A percentile compares a stretch with the other conserved stretches of the same genome.
phyloP scores from a whole-genome alignment of 2,113 vertebrate genomes.

The Heteronetta atricapilla region DNA sequence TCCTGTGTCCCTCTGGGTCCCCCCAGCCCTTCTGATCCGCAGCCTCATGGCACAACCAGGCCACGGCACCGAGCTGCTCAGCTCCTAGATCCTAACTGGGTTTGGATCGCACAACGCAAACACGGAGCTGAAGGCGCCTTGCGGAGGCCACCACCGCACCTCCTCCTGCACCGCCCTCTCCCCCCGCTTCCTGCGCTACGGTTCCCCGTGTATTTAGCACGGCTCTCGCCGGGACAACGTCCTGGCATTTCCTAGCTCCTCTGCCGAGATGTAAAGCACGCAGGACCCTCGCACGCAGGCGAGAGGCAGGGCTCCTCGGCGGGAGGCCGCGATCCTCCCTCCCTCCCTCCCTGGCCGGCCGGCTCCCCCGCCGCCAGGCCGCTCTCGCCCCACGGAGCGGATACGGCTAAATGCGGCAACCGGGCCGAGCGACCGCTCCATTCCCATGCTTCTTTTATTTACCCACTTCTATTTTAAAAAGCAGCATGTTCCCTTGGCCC shows the following conservation, averaged over 20 bases:
- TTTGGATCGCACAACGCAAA: not conserved
- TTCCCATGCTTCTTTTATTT: slow-evolving; percentile 90
- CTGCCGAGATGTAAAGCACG: fast-evolving
- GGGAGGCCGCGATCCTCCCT: not conserved
- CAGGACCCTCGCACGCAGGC: not conserved
- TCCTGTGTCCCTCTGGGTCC: not conserved
- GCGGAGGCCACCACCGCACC: not conserved
- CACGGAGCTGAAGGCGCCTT: not conserved
- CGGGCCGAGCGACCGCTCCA: slow-evolving; percentile 66
- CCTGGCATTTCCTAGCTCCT: fast-evolving
- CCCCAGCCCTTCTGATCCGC: fast-evolving
- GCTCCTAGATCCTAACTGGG: not conserved
- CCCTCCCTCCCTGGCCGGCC: not conserved
- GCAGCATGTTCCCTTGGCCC: slow-evolving; percentile 77
- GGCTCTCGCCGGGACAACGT: fast-evolving
- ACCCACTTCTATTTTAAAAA: slow-evolving; percentile 88
- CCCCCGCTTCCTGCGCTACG: fast-evolving
- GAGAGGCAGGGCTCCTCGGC: not conserved
- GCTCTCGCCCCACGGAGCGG: not conserved
- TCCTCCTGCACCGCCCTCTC: not conserved
- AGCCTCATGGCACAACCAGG: not conserved
- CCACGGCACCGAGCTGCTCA: fast-evolving
- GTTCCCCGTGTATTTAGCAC: fast-evolving
- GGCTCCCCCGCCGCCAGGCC: not conserved
- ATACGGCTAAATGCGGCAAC: slow-evolving; percentile 65